Evolutionary conservation across 2,113 vertebrate genomes (phyloP).

Genomic region (Brachypteracias leptosomus): DNA sequence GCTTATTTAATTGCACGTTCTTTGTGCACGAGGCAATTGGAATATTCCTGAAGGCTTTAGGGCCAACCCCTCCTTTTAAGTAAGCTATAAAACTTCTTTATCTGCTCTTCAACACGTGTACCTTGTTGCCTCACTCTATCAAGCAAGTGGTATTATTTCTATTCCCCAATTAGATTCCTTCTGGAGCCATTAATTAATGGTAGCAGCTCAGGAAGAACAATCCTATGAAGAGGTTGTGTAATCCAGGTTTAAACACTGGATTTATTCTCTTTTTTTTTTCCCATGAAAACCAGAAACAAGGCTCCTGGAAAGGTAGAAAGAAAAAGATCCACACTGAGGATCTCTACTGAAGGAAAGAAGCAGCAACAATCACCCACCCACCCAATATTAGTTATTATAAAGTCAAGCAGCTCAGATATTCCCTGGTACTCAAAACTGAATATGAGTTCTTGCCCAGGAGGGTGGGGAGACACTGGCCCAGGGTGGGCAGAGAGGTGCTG

Average conservation of each 20-base stretch:
- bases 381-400: too few species aligned
- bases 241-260: not conserved
- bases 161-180: not conserved
- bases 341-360: not conserved
- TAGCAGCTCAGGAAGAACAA: not conserved
- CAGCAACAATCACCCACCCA: not conserved
- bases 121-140: not conserved
- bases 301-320: not conserved
- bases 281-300: not conserved
- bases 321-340: too few species aligned
- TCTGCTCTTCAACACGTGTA: not conserved
- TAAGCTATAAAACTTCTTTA: not conserved
- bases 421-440: not conserved
- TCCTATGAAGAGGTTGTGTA: not conserved
- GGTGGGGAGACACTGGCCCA: too few species aligned
- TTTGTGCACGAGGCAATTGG: not conserved
- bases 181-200: not conserved
- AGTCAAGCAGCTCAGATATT: not conserved
- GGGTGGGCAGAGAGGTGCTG: too few species aligned
- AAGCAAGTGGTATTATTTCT: not conserved
- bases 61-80: not conserved
- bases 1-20: conserved; percentile 16
- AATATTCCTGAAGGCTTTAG: not conserved
- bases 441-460: too few species aligned
- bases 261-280: not conserved